Evolutionary conservation across 2,797 vertebrate genomes (phyloP).

Genomic region (Sebastes iracundus): DNA sequence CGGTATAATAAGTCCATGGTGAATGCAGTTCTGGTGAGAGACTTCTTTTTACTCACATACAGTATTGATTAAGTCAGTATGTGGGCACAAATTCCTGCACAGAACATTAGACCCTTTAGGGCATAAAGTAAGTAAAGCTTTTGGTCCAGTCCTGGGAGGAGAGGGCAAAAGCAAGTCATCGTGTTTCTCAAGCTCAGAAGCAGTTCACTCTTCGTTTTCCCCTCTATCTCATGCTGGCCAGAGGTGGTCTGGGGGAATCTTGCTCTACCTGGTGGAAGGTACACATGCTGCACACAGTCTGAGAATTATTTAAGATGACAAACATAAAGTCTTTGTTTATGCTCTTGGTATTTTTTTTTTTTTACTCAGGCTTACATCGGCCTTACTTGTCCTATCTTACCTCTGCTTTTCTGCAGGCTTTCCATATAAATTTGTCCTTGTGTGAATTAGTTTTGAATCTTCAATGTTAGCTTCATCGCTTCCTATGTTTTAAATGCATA

Average conservation of each 20-base stretch:
- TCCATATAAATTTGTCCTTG: background rate
- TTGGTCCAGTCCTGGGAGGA: background rate
- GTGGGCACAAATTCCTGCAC: slow-evolving; percentile 12
- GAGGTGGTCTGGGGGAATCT: slow-evolving; percentile 22
- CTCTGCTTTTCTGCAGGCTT: background rate
- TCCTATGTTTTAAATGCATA: background rate
- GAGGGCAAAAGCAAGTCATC: slow-evolving; percentile 2
- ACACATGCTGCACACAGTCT: slow-evolving; percentile 15
- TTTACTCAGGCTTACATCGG: background rate
- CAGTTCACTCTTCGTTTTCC: background rate
- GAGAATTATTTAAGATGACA: slow-evolving; percentile 26
- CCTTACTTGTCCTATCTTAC: background rate
- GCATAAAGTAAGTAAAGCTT: slow-evolving; percentile 23
- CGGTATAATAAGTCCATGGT: slow-evolving; percentile 11
- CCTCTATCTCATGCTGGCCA: slow-evolving; percentile 9
- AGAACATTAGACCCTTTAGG: slow-evolving; percentile 26
- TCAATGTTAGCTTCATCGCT: background rate
- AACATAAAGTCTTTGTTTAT: slow-evolving; percentile 20
- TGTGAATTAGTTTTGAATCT: background rate
- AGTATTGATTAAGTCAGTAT: slow-evolving; percentile 41
- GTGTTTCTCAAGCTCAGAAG: slow-evolving; percentile 14
- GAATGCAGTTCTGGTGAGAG: slow-evolving; percentile 14
- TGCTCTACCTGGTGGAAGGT: background rate
- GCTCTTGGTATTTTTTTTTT: slow-evolving; percentile 12
- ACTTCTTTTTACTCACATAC: slow-evolving; percentile 9